Percentiles rank a stretch among this genome's conserved stretches.
Evolutionary conservation across 2,113 vertebrate species (phyloP).

Genomic region (Dunckerocampus dactyliophorus): DNA sequence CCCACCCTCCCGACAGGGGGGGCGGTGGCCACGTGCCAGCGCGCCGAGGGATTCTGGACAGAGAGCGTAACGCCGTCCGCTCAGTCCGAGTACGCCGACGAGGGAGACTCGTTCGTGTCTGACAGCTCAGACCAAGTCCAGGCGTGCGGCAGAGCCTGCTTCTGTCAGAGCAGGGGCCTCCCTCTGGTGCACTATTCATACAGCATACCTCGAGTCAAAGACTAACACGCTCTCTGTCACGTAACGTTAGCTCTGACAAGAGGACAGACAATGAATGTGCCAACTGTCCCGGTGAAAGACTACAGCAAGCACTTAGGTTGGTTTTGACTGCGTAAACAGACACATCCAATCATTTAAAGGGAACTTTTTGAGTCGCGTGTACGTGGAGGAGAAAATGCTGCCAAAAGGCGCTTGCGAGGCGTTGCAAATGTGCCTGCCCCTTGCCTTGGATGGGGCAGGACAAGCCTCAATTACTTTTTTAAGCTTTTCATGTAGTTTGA

Average conservation of each 20-base stretch:
- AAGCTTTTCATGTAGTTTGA: slow-evolving; percentile 43
- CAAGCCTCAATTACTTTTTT: slow-evolving; percentile 7
- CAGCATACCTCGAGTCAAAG: slow-evolving; percentile 80
- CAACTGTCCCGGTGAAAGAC: slow-evolving; percentile 44
- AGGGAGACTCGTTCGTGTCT: slow-evolving; percentile 94
- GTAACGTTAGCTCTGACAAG: slow-evolving; percentile 25
- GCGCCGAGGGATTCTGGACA: slow-evolving; percentile 83
- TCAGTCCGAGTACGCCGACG: slow-evolving; percentile 90
- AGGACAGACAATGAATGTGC: slow-evolving; percentile 45
- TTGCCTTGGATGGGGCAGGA: slow-evolving; percentile 9
- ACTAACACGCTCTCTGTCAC: slow-evolving; percentile 44
- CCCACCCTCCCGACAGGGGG: slow-evolving; percentile 78
- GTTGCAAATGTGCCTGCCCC: slow-evolving; percentile 51
- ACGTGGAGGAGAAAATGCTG: background rate
- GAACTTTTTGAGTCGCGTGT: slow-evolving; percentile 67
- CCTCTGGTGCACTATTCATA: slow-evolving; percentile 89
- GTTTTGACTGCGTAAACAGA: slow-evolving; percentile 43
- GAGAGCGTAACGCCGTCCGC: slow-evolving; percentile 86
- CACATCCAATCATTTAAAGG: slow-evolving; percentile 65
- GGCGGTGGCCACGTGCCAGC: slow-evolving; percentile 77
- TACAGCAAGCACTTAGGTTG: slow-evolving; percentile 79
- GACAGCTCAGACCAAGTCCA: slow-evolving; percentile 97
- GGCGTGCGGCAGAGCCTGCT: slow-evolving; percentile 91
- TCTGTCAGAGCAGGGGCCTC: slow-evolving; percentile 92
- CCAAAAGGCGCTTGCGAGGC: slow-evolving; percentile 27